Evolutionary conservation across 2,888 invertebrate species (phyloP), one percentile per base, ranked within the genome.

Genomic region (Dermolepida albohirtum): DNA sequence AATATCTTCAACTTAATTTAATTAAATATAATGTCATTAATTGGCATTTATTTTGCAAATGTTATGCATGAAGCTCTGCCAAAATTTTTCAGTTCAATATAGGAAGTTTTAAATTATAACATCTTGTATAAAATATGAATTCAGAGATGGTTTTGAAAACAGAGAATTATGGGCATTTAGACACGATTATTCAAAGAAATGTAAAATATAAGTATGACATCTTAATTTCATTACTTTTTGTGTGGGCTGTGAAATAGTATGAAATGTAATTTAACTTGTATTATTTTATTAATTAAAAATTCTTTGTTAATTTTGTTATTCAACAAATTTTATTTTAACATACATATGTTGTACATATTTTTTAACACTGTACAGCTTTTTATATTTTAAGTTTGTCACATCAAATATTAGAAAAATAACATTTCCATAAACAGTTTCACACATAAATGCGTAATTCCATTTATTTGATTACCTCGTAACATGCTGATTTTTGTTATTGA

Each of bases 211-310:
- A 47, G 7, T 44, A 44, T 44, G 16, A 44, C 5, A 50, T 27
- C 12, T 40, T 49, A 34, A 47, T 62, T 62, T 62, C 16, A 39
- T 55, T 65, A 49, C 7, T 49, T 55, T 66, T 49, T 49, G 66
- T 57, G 57, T 55, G 66, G 66, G 66, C 66, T 66, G 66, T 66
- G 66, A 66, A 66, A 55, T 57, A 57, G 39, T 66, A 57, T 55
- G 55, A 65, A 54, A 44, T 59, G 27, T 44, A 57, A 57, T 65
- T 59, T 59, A 59, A 44, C 34, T 29, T 44, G 44, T 59, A 27
- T 44, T 59, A 59, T 59, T 59, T 14, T 55, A 39, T 22, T 55
- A 41, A 54, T 55, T 59, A 54, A 16, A 17, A 40, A 39, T 10
- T 16, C 5, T 54, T 40, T 40, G 40, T 54, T 54, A 59, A 12